phyloP scores from a whole-genome alignment of 2,797 vertebrate genomes.

The Mallotus villosus region DNA sequence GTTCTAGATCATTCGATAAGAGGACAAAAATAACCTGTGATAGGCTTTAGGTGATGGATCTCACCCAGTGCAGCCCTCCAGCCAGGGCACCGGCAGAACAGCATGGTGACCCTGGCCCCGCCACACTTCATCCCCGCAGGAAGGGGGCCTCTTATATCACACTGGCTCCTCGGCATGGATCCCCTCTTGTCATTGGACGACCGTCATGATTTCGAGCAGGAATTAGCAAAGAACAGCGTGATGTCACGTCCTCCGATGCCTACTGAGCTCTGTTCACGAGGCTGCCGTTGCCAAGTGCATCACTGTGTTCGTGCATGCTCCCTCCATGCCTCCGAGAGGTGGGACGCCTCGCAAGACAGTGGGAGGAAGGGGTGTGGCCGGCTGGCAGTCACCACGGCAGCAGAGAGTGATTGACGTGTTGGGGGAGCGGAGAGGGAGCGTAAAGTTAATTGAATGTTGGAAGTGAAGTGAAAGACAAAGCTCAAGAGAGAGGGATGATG shows the following conservation, averaged over 20 bases:
- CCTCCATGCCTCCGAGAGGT: not conserved
- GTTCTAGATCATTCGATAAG: constrained; percentile 3
- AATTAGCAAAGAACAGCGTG: no score
- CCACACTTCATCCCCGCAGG: no score
- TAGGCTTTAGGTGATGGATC: not conserved
- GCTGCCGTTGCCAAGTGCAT: no score
- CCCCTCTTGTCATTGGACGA: no score
- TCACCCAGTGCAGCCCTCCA: not conserved
- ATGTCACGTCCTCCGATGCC: no score
- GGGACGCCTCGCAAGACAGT: constrained; percentile 1
- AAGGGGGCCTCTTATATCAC: no score
- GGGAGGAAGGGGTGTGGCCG: constrained; percentile 10
- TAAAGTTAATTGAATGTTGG: constrained; percentile 36
- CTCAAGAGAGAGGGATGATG: not conserved
- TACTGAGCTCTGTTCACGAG: no score
- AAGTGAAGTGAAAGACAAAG: constrained; percentile 1
- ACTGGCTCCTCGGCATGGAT: no score
- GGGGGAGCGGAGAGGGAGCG: constrained; percentile 22
- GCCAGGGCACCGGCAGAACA: not conserved
- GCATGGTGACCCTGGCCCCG: no score
- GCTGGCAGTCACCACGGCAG: constrained; percentile 11
- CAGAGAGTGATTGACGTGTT: constrained; percentile 24
- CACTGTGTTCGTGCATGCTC: no score
- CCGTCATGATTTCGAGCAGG: no score
- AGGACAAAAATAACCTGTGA: not conserved